These are phyloP conservation scores for Calypte anna DNA, from an alignment of 2,113 vertebrate species.

Conservation along the genomic window DNA sequence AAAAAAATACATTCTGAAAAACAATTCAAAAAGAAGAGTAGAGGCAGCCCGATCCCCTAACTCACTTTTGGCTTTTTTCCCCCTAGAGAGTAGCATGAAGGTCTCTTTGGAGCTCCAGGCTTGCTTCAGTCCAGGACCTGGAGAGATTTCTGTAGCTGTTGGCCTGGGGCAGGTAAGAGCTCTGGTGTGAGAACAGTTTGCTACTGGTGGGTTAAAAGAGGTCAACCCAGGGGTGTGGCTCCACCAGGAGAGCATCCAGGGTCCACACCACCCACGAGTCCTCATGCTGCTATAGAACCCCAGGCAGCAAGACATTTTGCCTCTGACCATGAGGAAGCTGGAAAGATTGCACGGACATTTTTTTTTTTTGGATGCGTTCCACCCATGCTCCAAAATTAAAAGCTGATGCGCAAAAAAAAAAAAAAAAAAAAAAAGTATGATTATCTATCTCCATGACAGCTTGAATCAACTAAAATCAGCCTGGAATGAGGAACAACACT, in stretches of 20 bases:
- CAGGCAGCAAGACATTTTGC: neutral
- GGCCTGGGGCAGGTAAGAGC: neutral
- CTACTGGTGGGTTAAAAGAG: neutral
- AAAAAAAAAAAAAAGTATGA: neutral
- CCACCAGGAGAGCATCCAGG: neutral
- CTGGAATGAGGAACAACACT: neutral
- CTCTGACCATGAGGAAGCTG: neutral
- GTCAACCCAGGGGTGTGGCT: neutral
- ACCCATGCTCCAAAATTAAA: constrained; percentile 50
- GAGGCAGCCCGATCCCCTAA: neutral
- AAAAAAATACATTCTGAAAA: constrained; percentile 26
- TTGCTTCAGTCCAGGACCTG: neutral
- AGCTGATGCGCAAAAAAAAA: constrained; percentile 27
- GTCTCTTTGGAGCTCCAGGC: neutral
- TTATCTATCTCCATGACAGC: constrained; percentile 54
- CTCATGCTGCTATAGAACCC: fast-evolving
- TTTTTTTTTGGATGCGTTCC: neutral
- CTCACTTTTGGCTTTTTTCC: constrained; percentile 1
- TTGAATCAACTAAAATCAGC: constrained; percentile 37
- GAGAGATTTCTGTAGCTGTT: neutral
- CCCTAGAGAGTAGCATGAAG: neutral
- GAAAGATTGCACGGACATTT: neutral
- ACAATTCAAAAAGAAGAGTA: constrained; percentile 31
- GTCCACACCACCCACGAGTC: neutral
- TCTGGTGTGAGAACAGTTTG: fast-evolving